Percentiles rank a stretch among this genome's conserved stretches.
Evolutionary conservation across 2,113 vertebrate species (phyloP).

Genomic region (Cyanoramphus novaezelandiae): DNA sequence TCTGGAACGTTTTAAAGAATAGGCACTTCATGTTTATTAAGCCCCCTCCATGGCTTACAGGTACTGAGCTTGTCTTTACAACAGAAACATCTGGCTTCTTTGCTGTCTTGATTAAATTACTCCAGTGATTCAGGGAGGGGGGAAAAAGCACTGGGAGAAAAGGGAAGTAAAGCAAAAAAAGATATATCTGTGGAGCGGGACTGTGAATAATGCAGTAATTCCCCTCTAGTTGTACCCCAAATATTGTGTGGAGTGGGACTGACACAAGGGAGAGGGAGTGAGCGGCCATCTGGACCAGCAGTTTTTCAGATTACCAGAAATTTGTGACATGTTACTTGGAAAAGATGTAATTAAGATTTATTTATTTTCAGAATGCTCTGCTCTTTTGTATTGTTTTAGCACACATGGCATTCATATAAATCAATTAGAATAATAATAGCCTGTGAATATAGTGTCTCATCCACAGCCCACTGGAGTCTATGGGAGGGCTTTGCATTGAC

Average conservation of each 20-base stretch:
- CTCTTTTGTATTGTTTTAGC: slow-evolving; percentile 61
- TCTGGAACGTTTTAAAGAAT: slow-evolving; percentile 45
- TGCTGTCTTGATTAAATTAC: slow-evolving; percentile 53
- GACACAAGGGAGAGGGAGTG: background rate
- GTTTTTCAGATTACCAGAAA: slow-evolving; percentile 51
- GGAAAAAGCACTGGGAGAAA: background rate
- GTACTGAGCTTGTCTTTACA: slow-evolving; percentile 47
- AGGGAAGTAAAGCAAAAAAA: slow-evolving; percentile 1
- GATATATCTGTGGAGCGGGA: slow-evolving; percentile 25
- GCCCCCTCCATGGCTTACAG: slow-evolving; percentile 48
- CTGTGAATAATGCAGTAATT: background rate
- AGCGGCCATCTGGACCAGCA: slow-evolving; percentile 26
- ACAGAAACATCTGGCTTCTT: slow-evolving; percentile 68
- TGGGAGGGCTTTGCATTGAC: slow-evolving; percentile 39
- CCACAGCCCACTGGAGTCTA: slow-evolving; percentile 34
- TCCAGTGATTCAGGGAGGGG: background rate
- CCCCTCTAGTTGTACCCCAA: background rate
- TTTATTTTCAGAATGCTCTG: slow-evolving; percentile 45
- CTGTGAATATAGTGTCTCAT: slow-evolving; percentile 41
- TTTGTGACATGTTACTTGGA: slow-evolving; percentile 52
- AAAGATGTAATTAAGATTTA: slow-evolving; percentile 48
- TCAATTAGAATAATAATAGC: slow-evolving; percentile 59
- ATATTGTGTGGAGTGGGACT: background rate
- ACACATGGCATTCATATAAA: slow-evolving; percentile 72
- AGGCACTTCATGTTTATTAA: slow-evolving; percentile 42